A percentile compares a stretch with the other conserved stretches of the same genome.
Evolutionary conservation across 37 sponge, comb jelly and placozoan genomes (phyloP).

Genomic region (Haliclona indistincta): DNA sequence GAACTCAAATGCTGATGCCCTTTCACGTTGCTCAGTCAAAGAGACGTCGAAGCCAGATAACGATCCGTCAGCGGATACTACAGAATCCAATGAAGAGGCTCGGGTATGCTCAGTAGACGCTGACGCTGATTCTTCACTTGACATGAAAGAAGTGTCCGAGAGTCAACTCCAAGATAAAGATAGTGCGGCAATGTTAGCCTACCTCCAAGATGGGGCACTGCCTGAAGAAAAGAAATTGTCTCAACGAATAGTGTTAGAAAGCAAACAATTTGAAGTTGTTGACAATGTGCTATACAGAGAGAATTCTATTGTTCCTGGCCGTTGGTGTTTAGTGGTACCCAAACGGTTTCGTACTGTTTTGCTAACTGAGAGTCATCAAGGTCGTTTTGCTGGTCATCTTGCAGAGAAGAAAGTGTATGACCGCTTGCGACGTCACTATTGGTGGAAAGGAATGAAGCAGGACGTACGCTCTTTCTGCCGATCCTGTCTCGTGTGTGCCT

Average conservation of each 20-base stretch:
- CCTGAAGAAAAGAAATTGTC: not conserved
- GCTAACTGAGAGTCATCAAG: constrained; percentile 6
- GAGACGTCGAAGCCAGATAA: too few species aligned
- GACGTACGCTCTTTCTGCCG: constrained; percentile 26
- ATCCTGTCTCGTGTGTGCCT: constrained; percentile 38
- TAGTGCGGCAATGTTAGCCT: not conserved
- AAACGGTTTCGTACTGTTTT: not conserved
- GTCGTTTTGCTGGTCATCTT: constrained; percentile 27
- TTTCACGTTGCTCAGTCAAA: too few species aligned
- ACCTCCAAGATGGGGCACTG: constrained; percentile 6
- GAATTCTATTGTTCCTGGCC: not conserved
- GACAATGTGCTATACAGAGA: constrained; percentile 6
- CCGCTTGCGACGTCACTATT: constrained; percentile 24
- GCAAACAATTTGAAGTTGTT: constrained; percentile 5
- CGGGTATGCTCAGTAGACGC: too few species aligned
- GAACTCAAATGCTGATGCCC: constrained; percentile 14
- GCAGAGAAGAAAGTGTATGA: constrained; percentile 1
- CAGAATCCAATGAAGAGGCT: too few species aligned
- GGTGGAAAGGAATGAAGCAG: constrained; percentile 52
- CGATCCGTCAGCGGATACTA: too few species aligned
- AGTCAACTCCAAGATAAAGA: not conserved
- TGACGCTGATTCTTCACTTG: not conserved
- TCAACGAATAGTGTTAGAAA: constrained; percentile 10
- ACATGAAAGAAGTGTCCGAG: not conserved
- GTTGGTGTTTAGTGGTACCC: constrained; percentile 25